Percentiles rank a stretch among this genome's conserved stretches.
Evolutionary conservation across 2,888 invertebrate genomes (phyloP).

Genomic region (Spisula subtruncata): DNA sequence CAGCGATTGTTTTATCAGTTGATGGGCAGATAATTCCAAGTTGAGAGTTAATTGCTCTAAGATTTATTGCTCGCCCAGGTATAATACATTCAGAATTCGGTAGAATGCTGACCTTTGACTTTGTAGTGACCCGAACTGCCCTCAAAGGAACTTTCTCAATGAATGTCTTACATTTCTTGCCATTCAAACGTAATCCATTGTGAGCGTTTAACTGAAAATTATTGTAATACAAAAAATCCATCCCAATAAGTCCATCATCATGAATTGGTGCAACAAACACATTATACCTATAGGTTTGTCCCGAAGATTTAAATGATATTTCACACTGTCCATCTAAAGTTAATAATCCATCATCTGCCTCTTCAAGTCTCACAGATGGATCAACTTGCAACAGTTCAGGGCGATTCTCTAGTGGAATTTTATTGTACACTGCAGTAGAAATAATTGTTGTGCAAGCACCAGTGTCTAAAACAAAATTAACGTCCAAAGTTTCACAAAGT

Average conservation of each 20-base stretch:
- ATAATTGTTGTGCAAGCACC: slow-evolving; percentile 27
- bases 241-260: slow-evolving; percentile 42
- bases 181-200: slow-evolving; percentile 23
- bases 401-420: not conserved
- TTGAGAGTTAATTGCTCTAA: not conserved
- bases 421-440: slow-evolving; percentile 24
- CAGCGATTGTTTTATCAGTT: too few relatives aligned
- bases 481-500: not conserved
- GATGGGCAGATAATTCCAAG: slow-evolving; percentile 11
- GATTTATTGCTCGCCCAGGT: not conserved
- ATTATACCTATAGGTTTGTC: not conserved
- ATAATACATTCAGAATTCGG: slow-evolving; percentile 16
- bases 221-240: slow-evolving; percentile 39
- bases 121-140: slow-evolving; percentile 1
- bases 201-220: slow-evolving; percentile 16
- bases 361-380: slow-evolving; percentile 22
- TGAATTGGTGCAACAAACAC: slow-evolving; percentile 36
- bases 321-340: not conserved
- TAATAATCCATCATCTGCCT: slow-evolving; percentile 27
- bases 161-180: slow-evolving; percentile 16
- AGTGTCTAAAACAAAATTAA: slow-evolving; percentile 28
- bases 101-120: not conserved
- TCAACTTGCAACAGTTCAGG: slow-evolving; percentile 7
- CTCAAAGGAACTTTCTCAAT: slow-evolving; percentile 32
- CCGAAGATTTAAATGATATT: not conserved